Conservation (phyloP, 1,140 invertebrate genomes). For the Agrilus planipennis region DNA sequence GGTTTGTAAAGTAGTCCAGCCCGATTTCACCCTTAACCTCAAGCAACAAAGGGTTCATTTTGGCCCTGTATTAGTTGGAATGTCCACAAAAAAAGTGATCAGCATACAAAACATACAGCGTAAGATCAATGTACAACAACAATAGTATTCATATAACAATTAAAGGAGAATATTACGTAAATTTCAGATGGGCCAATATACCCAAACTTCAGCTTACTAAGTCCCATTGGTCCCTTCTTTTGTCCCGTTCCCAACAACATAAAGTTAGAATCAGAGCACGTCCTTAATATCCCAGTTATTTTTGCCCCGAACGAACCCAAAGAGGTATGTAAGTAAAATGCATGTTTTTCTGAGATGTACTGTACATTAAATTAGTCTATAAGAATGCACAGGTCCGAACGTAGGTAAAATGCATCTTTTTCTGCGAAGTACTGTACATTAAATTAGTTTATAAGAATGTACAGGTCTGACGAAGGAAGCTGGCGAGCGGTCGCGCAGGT, state of each 20-base stretch:
- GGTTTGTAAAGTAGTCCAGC: conserved; percentile 17
- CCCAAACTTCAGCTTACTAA: conserved; percentile 10
- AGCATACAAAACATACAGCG: conserved; percentile 20
- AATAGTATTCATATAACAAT: not conserved
- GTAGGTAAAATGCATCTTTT: too few species aligned
- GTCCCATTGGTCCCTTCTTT: conserved; percentile 12
- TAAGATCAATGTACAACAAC: conserved; percentile 4
- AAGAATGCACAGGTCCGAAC: too few species aligned
- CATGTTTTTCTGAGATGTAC: too few species aligned
- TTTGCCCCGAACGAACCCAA: conserved; percentile 9
- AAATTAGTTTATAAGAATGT: too few species aligned
- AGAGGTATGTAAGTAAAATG: too few species aligned
- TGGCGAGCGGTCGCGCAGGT: too few species aligned
- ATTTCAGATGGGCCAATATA: conserved; percentile 13
- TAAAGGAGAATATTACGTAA: too few species aligned
- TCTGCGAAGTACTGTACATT: too few species aligned
- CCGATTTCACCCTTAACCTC: conserved; percentile 22
- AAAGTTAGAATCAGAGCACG: conserved; percentile 11
- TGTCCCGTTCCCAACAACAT: conserved; percentile 6
- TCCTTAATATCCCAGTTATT: conserved; percentile 12
- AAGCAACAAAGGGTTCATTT: conserved; percentile 22
- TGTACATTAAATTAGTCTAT: too few species aligned
- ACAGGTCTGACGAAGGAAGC: too few species aligned
- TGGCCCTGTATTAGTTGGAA: conserved; percentile 16
- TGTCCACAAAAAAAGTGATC: conserved; percentile 9